Evolutionary conservation across 2,113 vertebrate genomes (phyloP), one percentile per base, ranked within the genome.

Genomic region (Axis porcinus): DNA sequence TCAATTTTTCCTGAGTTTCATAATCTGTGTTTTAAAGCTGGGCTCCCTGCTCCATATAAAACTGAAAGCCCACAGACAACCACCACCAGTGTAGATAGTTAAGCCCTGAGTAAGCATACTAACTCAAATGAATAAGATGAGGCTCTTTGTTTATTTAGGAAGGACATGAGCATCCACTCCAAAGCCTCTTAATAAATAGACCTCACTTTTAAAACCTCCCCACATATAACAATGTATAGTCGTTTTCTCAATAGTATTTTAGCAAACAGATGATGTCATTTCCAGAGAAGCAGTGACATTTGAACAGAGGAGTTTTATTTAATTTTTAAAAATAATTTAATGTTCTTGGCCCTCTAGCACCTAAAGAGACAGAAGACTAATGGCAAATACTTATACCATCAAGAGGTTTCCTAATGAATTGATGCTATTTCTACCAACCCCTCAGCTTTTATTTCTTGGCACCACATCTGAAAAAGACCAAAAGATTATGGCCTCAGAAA

Each of bases 361-460:
- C 57, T 87, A 97, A 97, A 90, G 57, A 97, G 94, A 88, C 28
- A 97, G 95, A 97, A 95, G 52, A 30, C 84, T 64, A 96, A 95
- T 92, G 85, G 86, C 86, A 94, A 97, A 93, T 93, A 82, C 14
- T 87, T 97, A 64, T 15, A 70, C 54, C 50, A 79, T 94, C 89
- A 89, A 91, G 54, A 93, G 12, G 45, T 33, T 96, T 54, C 91
- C 62, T 96, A 95, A 94, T 82, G 70, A 98, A 88, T 40, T 92
- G 89, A 95, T 96, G 70, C 27, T 87, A 87, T 88, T 95, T 98
- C 94, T 89, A 89, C n/a, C 40, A 89, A 84, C 50, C 5, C 45
- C 28, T 94, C 54, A 64, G 58, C 62, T 93, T 98, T 96, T 89
- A 86, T 94, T 95, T 97, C 86, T 94, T 95, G 91, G 54, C 45